Conservation (phyloP, 2,113 vertebrate genomes). For the Petrocephalus zakoni region DNA sequence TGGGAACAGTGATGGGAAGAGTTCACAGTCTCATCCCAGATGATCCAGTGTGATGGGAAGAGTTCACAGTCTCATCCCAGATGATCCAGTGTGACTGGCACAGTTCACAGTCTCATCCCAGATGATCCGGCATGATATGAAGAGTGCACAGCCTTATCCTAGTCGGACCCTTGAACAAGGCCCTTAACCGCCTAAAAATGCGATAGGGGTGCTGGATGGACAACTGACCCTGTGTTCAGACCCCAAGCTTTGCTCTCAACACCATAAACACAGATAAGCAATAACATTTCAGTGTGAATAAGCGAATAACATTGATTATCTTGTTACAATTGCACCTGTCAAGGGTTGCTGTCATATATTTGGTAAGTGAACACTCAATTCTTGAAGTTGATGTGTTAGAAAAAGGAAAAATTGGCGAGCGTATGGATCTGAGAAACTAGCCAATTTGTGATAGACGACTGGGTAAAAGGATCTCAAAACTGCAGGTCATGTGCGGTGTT, state of each 20-base stretch:
- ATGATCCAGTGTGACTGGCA: neutral
- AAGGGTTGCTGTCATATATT: neutral
- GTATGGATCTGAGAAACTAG: neutral
- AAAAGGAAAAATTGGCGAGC: neutral
- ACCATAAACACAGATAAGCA: neutral
- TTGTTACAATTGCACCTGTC: neutral
- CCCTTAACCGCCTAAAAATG: neutral
- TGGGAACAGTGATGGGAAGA: neutral
- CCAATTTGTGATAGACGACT: too few relatives aligned
- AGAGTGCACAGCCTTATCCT: neutral
- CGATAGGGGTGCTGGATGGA: neutral
- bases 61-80: too few relatives aligned
- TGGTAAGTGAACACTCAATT: neutral
- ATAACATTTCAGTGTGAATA: neutral
- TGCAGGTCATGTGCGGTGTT: neutral
- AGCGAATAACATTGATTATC: neutral
- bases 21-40: too few relatives aligned
- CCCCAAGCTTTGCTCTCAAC: neutral
- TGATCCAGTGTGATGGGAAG: too few relatives aligned
- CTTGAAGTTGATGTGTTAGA: neutral
- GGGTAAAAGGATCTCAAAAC: neutral
- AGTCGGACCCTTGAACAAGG: neutral
- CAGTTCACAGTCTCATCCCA: too few relatives aligned
- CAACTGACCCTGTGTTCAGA: neutral
- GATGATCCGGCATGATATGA: neutral